Base-by-base conservation (phyloP, 2,797 vertebrate species). In the Pangasius mekongensis region DNA sequence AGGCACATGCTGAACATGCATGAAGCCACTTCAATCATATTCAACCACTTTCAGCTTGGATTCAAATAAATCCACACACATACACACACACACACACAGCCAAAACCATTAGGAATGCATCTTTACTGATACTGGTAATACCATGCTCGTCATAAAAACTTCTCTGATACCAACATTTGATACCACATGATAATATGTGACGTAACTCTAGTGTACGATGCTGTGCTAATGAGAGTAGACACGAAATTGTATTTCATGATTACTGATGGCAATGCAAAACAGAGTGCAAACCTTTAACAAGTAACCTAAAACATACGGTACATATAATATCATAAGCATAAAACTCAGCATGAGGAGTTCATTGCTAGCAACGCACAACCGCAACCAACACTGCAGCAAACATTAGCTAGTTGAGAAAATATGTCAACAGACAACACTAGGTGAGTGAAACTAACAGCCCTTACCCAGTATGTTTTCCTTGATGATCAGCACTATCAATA, bases 1-100 rank as follows among this genome's bases (percentile, higher is more conserved):
- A 71, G 77, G 85, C 83, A 69, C 87, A 90, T 83, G 54, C 87
- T 54, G 87, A 89, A 89, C 89, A 88, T 86, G 85, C 89, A 88
- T 88, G 87, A 66, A 89, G 87, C 74, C 71, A 83, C 87, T 87
- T 83, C 81, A 89, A 89, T 76, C 73, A 83, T 36, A 84, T 20
- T 73, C 81, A 67, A 84, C 88, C 73, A 49, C 88, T 86, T 88
- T 87, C 81, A 87, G 60, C 83, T 90, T 49, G 69, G 64, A 87
- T 64, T 58, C 76, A 52, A 62, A 66, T 47, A 80, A 56, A 88
- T 33, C 6, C 52, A n/a, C 58, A 64, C n/a, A 83, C 30, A 76
- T 77, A 82, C 66, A 81, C 36, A 67, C 89, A 81, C 36, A 67
- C 89, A 85, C 33, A 66, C n/a, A 74, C 3, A 69, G 5, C 0